Evolutionary conservation across 35 echinoderm and acorn worm genomes (phyloP), one percentile per base, ranked within the genome.

Genomic region (Ptychodera flava): DNA sequence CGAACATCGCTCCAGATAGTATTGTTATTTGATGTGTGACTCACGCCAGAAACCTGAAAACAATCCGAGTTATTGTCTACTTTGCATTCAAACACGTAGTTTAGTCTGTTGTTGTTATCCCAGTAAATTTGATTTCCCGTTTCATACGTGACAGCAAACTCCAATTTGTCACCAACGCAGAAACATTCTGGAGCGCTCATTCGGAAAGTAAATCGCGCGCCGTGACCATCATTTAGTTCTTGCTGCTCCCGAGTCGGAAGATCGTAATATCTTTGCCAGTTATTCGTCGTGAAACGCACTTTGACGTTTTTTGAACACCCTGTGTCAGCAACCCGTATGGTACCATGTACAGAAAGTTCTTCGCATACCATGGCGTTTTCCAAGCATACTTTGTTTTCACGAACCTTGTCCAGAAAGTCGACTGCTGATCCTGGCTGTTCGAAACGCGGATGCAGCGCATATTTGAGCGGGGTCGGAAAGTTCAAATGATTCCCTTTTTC

Each of bases 191-290:
- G 92, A 76, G 85, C 87, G 0, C 88, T 87, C 28, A 94, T 37
- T 1, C 88, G 88, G 84, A 94, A 94, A 16, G 92, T 90, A 53
- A 90, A 94, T 14, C 92, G 80, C 76, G 90, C 92, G 29, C 85
- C 90, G 1, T 88, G 92, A 0, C 92, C 92, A 77, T 94, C 86
- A 85, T 76, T 87, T 30, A 89, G 90, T 16, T 86, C 89, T 32
- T 87, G 80, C 1, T 90, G 88, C 38, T 94, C 90, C 33, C 36
- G 36, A 1, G 88, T 89, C 35, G 82, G 83, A 15, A 90, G 78
- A 32, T 94, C 92, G 22, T 86, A 75, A 79, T 87, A 94, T 1
- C 38, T 87, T 38, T 78, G 87, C 92, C 92, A 94, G 1, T 86
- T 82, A 38, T 94, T 88, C 32, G 85, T 78, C 1, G 89, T 87